These are phyloP conservation scores for Phocoena sinus DNA, from an alignment of 2,113 vertebrate species.

Conservation along the genomic window DNA sequence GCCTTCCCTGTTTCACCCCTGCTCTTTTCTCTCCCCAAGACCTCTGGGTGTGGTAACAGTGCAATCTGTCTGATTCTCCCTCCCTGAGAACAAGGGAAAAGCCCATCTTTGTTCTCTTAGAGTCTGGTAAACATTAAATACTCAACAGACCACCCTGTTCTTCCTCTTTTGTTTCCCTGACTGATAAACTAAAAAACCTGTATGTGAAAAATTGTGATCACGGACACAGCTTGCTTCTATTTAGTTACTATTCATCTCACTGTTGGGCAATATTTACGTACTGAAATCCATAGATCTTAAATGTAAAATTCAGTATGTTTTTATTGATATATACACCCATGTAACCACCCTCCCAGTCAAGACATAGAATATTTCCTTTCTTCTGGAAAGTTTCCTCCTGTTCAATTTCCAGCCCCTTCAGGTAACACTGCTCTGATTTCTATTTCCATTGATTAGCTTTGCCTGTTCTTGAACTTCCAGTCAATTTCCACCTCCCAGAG, in stretches of 20 bases:
- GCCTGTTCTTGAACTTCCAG: neutral
- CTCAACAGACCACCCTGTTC: neutral
- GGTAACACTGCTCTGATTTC: neutral
- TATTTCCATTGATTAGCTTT: neutral
- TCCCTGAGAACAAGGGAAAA: neutral
- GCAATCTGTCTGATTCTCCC: neutral
- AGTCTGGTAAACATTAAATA: neutral
- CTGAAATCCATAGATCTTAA: neutral
- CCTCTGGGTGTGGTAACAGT: neutral
- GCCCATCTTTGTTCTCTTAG: neutral
- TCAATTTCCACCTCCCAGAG: neutral
- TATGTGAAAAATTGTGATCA: neutral
- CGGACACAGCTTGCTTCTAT: neutral
- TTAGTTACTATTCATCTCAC: neutral
- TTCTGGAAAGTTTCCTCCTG: neutral
- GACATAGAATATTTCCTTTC: neutral
- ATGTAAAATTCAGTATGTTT: neutral
- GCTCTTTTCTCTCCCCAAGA: rapidly evolving
- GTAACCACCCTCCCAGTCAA: neutral
- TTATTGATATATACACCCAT: neutral
- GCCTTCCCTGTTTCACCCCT: neutral
- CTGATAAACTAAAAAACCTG: neutral
- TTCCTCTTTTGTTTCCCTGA: neutral
- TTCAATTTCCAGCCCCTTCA: neutral
- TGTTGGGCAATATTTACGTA: neutral